Base-by-base conservation (phyloP, 2,888 invertebrate genomes). In the Drosophila ochracea region DNA sequence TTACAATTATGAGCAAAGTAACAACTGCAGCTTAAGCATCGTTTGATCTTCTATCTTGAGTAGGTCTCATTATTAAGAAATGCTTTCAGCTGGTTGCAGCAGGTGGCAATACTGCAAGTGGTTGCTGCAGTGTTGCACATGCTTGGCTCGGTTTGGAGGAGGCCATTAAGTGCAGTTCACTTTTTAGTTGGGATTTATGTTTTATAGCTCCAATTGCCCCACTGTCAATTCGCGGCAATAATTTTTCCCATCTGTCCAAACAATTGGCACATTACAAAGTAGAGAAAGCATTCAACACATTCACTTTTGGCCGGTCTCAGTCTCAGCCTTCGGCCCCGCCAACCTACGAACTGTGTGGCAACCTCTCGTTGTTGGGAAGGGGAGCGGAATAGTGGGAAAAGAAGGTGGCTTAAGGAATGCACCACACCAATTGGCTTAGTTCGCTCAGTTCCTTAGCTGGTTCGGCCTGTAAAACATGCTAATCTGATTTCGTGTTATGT, bases 401-500 rank as follows among this genome's bases (percentile, higher is more conserved):
- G 64, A 41, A 35, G 58, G 55, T 39, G 41, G 31, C 64, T 53
- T 41, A 43, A 73, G 82, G 87, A 86, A 86, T 86, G 75, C 84
- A 80, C 71, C 64, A 76, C 59, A 73, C 73, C 64, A 88, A 83
- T 89, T 84, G 84, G 90, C 83, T 88, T 84, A 87, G 89, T 85
- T 88, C 89, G 85, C 62, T 78, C 75, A 68, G 73, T 68, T 74
- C 60, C 75, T 63, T 72, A 64, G 72, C 83, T 85, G 80, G 86
- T 80, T 76, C 73, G 76, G 73, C 77, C 84, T 84, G 84, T 84
- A 84, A 90, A 89, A 85, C 84, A 85, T 85, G 85, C 85, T 85
- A 85, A 85, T 85, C 85, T 85, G 85, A 85, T 85, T 85, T 85
- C 90, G 85, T 85, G 85, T 90, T 85, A 90, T 90, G 90, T 90